phyloP scores from a whole-genome alignment of 2,113 vertebrate genomes.

The Xenotilapia leptura region DNA sequence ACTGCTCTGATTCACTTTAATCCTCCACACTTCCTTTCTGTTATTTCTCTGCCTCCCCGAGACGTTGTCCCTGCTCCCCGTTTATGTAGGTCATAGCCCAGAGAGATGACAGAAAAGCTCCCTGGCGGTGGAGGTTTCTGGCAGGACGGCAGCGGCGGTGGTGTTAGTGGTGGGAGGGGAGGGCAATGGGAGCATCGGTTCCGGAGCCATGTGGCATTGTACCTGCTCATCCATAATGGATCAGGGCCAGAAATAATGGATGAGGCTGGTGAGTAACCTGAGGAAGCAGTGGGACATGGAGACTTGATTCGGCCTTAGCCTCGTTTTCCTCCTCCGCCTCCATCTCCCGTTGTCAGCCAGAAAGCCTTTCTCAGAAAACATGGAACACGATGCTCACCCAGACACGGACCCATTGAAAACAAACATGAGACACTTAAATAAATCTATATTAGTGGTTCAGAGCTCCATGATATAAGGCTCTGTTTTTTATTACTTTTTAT shows the following conservation, averaged over 20 bases:
- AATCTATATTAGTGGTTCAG: conserved; percentile 4
- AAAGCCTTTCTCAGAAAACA: conserved; percentile 34
- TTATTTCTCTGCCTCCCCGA: not conserved
- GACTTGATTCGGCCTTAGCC: conserved; percentile 44
- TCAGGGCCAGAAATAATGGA: conserved; percentile 71
- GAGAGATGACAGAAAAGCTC: conserved; percentile 4
- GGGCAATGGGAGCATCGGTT: conserved; percentile 32
- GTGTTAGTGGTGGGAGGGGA: conserved; percentile 22
- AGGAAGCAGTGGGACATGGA: conserved; percentile 67
- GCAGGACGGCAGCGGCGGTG: not conserved
- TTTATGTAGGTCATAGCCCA: conserved; percentile 53
- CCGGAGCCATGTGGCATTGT: conserved; percentile 60
- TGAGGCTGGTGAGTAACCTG: conserved; percentile 73
- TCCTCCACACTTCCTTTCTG: not conserved
- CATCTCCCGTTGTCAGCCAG: conserved; percentile 23
- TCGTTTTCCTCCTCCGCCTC: conserved; percentile 42
- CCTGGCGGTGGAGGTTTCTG: conserved; percentile 7
- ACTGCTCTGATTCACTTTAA: not conserved
- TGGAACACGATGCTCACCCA: conserved; percentile 36
- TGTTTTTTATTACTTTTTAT: not conserved
- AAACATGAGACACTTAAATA: conserved; percentile 31
- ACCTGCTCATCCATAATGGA: conserved; percentile 71
- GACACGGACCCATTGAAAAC: conserved; percentile 12
- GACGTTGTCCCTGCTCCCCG: not conserved
- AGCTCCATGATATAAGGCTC: not conserved